These are phyloP conservation scores for Tinea trinotella DNA, from an alignment of 2,888 invertebrate genomes.

Conservation along the genomic window DNA sequence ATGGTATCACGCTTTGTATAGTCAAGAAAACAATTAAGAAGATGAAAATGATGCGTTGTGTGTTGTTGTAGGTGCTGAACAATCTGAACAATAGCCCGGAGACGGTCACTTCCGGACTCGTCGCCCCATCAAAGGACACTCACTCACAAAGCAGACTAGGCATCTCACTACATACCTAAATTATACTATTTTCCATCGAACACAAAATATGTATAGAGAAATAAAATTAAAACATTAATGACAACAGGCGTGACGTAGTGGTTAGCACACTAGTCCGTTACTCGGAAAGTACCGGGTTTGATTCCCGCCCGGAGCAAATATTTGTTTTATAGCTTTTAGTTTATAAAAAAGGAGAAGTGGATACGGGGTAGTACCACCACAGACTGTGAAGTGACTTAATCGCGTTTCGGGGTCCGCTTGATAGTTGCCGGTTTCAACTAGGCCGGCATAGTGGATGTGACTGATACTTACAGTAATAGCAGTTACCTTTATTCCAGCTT, in stretches of 20 bases:
- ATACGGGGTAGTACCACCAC: no score
- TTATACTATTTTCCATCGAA: background rate
- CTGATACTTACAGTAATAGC: no score
- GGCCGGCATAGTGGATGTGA: no score
- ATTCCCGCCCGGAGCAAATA: no score
- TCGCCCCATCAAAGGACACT: slow-evolving; percentile 49
- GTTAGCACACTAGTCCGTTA: no score
- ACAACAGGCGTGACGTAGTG: no score
- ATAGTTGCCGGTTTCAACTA: no score
- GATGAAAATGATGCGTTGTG: slow-evolving; percentile 35
- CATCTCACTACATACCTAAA: background rate
- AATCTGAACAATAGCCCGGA: slow-evolving; percentile 56
- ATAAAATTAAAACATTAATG: background rate
- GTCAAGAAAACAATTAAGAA: slow-evolving; percentile 64
- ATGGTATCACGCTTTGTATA: background rate
- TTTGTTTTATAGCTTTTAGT: no score
- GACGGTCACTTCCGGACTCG: slow-evolving; percentile 47
- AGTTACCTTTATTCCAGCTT: background rate
- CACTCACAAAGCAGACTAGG: slow-evolving; percentile 7
- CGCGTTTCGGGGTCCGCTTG: no score
- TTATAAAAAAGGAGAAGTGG: no score
- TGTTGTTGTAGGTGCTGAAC: slow-evolving; percentile 25
- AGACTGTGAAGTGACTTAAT: no score
- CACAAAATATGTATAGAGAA: background rate
- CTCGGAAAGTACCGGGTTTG: no score